Evolutionary conservation across 92 coral and sea anemone genomes (phyloP), one percentile per base, ranked within the genome.

Genomic region (Palythoa grandiflora): DNA sequence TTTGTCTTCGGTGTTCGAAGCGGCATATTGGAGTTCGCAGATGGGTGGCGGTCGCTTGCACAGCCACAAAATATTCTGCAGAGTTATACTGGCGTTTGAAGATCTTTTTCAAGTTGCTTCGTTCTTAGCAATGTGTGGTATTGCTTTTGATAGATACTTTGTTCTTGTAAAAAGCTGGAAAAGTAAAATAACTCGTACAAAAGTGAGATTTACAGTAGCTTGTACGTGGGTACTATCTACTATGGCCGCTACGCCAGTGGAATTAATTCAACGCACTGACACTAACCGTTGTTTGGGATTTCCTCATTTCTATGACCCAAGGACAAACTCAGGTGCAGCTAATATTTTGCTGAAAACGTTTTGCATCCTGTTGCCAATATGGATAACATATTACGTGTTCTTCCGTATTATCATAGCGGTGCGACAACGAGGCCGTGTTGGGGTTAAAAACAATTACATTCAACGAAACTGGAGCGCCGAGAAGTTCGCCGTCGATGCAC

Each of bases 401-500:
- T 85, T 91, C 72, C 93, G 98, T 39, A 89, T 93, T 79, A 57
- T 94, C 39, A 90, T 93, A 54, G 93, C 98, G 6, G 94, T 88
- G 38, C 57, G 98, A 63, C 92, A 94, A 53, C 88, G 98, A 38
- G 89, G 98, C 15, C 91, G 90, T 89, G 91, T 94, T 3, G 93
- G 89, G 80, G 86, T 93, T 40, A 96, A 93, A 73, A 94, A 93
- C 91, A 94, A 91, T 73, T 94, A 94, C 63, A 87, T 94, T 15
- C 93, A 95, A 2, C 89, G 98, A 47, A 94, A 94, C 88, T 92
- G 95, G 89, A 94, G 98, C 77, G 96, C 98, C 20, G 98, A 94
- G 68, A 85, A 88, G 40, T 94, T 94, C 70, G 98, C 98, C 20
- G 93, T 94, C 6, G 98, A 94, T 68, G 98, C 98, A 3, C 92